Evolutionary conservation across 2,888 invertebrate genomes (phyloP), one percentile per base, ranked within the genome.

Genomic region (Tachina lurida): DNA sequence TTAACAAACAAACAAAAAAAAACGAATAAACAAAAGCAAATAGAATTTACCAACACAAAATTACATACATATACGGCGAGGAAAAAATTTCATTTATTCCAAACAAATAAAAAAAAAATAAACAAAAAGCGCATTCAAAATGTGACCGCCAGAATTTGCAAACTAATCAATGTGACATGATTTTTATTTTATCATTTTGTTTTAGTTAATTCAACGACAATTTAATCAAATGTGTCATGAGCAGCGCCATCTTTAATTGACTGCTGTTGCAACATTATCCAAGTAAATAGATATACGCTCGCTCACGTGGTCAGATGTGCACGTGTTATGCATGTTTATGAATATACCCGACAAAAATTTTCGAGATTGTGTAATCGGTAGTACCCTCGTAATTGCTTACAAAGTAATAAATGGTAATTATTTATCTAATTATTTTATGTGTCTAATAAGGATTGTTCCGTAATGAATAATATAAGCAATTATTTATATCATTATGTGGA

Each of bases 191-290:
- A 12, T 73, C 65, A 67, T 19, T 60, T 63, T 71, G 79, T 49
- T 73, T 67, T 10, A 19, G 17, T 71, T 54, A 45, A 49, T 58
- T 41, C 76, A 76, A 62, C 63, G 60, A 73, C 63, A 54, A 81
- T 75, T 75, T 49, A 76, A 60, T 58, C 22, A 86, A 86, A 79
- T 83, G 62, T 86, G 86, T 82, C 86, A 83, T 79, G 86, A 86
- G 62, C 86, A 86, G 79, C 79, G 86, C 79, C 82, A 79, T 81
- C 63, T 78, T 78, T 85, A 85, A 85, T 81, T 85, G 73, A 71
- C 45, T 70, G 54, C 15, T 71, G 58, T 54, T 54, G 39, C 41
- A 63, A 45, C 4, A 31, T 58, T 2, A 5, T 47, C 5, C 3
- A 9, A 31, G 4, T 3, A 41, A 60, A 10, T 13, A 39, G 60